These are phyloP conservation scores for Acronicta leporina DNA, from an alignment of 2,888 invertebrate species.

Conservation along the genomic window DNA sequence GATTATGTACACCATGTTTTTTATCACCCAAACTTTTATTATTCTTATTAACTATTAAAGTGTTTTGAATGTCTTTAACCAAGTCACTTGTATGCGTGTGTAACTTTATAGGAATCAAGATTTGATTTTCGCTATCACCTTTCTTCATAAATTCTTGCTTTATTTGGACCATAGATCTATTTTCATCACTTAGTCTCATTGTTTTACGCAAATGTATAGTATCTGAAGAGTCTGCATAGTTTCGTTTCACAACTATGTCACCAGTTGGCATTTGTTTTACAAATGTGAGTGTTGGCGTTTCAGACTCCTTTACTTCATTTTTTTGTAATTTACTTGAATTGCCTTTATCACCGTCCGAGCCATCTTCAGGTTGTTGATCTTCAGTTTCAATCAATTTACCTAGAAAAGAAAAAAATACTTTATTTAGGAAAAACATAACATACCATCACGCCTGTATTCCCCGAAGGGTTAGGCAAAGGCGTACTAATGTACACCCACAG, in stretches of 20 bases:
- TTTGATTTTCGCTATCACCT: constrained; percentile 84
- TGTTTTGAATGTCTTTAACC: constrained; percentile 87
- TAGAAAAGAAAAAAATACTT: constrained; percentile 61
- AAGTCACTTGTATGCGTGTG: constrained; percentile 81
- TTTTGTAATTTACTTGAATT: constrained; percentile 72
- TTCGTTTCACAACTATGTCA: constrained; percentile 82
- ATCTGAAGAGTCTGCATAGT: constrained; percentile 77
- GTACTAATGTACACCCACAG: too few relatives aligned
- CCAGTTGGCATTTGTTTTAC: constrained; percentile 83
- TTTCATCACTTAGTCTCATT: constrained; percentile 84
- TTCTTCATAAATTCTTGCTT: constrained; percentile 83
- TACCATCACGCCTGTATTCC: too few relatives aligned
- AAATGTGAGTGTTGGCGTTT: constrained; percentile 78
- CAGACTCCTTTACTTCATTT: constrained; percentile 73
- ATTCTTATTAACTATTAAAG: constrained; percentile 85
- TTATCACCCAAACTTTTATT: constrained; percentile 85
- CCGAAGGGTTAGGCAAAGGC: too few relatives aligned
- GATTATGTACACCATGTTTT: constrained; percentile 86
- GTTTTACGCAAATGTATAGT: constrained; percentile 82
- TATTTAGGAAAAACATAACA: background rate
- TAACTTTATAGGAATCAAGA: constrained; percentile 82
- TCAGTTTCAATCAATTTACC: constrained; percentile 90
- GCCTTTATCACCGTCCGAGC: constrained; percentile 84
- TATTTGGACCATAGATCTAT: constrained; percentile 81
- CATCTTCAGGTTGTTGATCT: constrained; percentile 88